Evolutionary conservation across 2,113 vertebrate genomes (phyloP).

Genomic region (Zosterops japonicus): DNA sequence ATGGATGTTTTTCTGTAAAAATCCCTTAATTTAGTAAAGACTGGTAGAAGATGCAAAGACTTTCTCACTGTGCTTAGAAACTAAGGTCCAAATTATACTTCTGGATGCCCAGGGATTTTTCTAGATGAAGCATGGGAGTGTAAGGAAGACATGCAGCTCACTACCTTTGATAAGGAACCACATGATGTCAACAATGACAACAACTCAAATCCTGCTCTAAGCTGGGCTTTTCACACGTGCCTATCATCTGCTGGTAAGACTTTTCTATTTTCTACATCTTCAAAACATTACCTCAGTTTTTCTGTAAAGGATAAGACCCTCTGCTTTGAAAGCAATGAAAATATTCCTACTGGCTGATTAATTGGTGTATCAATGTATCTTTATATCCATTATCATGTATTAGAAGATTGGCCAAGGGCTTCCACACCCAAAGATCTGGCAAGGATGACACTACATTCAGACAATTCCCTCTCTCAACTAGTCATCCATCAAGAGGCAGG

Average conservation of each 20-base stretch:
- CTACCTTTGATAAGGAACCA: neutral
- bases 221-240: neutral
- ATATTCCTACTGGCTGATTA: neutral
- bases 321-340: neutral
- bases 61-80: neutral
- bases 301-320: neutral
- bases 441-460: neutral
- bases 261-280: neutral
- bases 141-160: neutral
- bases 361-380: neutral
- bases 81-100: neutral
- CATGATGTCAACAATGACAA: neutral
- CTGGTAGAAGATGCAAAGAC: neutral
- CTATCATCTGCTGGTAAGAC: neutral
- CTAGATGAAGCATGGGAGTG: neutral
- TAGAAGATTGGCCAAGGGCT: neutral
- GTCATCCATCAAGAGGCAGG: neutral
- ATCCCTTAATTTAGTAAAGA: neutral
- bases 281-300: neutral
- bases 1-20: neutral
- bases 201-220: neutral
- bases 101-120: neutral
- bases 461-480: neutral
- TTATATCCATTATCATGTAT: neutral
- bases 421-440: neutral